Conservation (phyloP, 2,888 invertebrate species). For the Limnephilus auricula region DNA sequence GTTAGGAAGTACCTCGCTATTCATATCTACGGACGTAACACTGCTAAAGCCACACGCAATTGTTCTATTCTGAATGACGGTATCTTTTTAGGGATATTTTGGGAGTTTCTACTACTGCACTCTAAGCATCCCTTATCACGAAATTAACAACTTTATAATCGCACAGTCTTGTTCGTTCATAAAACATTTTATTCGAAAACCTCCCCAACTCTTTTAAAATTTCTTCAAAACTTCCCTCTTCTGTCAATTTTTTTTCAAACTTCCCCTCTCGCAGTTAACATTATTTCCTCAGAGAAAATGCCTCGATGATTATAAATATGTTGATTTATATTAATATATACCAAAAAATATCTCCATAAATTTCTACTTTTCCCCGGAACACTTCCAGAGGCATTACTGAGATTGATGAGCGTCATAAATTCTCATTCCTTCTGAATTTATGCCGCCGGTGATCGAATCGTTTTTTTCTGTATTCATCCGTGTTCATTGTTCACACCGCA, state of each 20-base stretch:
- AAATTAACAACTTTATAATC: not conserved
- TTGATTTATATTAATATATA: not conserved
- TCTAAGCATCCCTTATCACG: not conserved
- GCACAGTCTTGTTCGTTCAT: not conserved
- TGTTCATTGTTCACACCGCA: not conserved
- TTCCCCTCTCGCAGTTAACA: not conserved
- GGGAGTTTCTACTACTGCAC: too few relatives aligned
- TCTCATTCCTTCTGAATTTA: not conserved
- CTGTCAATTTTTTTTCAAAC: not conserved
- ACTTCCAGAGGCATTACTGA: not conserved
- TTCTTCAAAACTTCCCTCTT: not conserved
- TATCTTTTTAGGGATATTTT: too few relatives aligned
- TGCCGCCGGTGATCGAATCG: not conserved
- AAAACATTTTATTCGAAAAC: not conserved
- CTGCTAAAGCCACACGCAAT: not conserved
- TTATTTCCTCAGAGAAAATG: not conserved
- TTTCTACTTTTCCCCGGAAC: not conserved
- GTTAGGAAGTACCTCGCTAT: not conserved
- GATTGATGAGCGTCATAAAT: not conserved
- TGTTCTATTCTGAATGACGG: too few relatives aligned
- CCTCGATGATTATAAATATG: not conserved
- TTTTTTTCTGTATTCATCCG: not conserved
- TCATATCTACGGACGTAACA: not conserved
- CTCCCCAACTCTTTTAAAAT: not conserved
- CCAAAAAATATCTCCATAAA: not conserved